Evolutionary conservation across 1,140 invertebrate species (phyloP), one percentile per base, ranked within the genome.

Genomic region (Drosophila saltans): DNA sequence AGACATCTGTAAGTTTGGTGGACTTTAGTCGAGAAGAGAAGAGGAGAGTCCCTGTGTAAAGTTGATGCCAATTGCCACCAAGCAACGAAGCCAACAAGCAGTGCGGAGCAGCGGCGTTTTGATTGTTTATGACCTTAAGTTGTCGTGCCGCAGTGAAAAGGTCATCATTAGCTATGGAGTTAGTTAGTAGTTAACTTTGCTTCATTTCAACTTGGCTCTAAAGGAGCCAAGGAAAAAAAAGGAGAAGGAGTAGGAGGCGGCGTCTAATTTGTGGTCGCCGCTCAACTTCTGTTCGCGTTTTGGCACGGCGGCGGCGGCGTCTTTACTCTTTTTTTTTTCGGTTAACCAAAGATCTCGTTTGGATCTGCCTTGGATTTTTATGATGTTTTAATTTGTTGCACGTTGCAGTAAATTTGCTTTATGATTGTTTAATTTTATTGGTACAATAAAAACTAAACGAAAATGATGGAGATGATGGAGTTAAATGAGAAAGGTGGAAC

Each of bases 381-480:
- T 89, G 84, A 89, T 90, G 85, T 90, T 89, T 89, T 89, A 89
- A 89, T 89, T 89, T 89, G 84, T 81, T 78, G 85, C 84, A 89
- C 84, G 84, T 90, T 90, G 80, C 67, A 69, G 74, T 81, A 89
- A 84, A 83, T 78, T 78, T 79, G 57, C 45, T 70, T 70, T 75
- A 71, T 75, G 75, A 80, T 57, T 75, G 67, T 72, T 70, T 74
- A 73, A 85, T 79, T 81, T 79, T 81, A 65, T 66, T 59, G 68
- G 66, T 21, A 41, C 58, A 52, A 45, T 33, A 74, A 73, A 40
- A 59, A 59, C 24, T 8, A 59, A 58, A 16, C 11, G 28, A 59
- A 40, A 24, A 16, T 16, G 33, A 36, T 36, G 33, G 6, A 36
- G 33, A 36, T 16, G 28, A 30, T 36, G 41, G 3, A 43, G 10